Conservation (phyloP, 1,140 invertebrate species). For the Habropoda laboriosa region DNA sequence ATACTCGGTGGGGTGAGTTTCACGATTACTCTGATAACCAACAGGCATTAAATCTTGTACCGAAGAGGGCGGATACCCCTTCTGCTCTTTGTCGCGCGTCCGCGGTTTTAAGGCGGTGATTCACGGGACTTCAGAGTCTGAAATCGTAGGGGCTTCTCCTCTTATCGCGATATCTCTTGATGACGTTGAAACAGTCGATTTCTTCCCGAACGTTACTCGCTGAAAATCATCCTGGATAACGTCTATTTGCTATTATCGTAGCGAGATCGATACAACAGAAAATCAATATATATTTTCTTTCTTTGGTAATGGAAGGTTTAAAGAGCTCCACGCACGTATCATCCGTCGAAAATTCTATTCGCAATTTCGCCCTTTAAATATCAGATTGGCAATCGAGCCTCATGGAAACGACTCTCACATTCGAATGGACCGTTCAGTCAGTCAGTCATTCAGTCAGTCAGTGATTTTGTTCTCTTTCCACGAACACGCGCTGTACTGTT, state of each 20-base stretch:
- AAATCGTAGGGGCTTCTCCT: constrained; percentile 21
- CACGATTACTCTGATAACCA: constrained; percentile 80
- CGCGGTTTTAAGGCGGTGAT: constrained; percentile 78
- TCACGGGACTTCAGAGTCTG: constrained; percentile 66
- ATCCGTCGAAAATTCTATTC: constrained; percentile 11
- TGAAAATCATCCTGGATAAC: background rate
- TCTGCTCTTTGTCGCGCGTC: constrained; percentile 70
- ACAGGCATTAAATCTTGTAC: constrained; percentile 79
- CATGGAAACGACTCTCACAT: background rate
- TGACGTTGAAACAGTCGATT: constrained; percentile 13
- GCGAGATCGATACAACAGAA: too few relatives aligned
- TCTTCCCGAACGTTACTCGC: constrained; percentile 19
- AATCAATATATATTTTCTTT: too few relatives aligned
- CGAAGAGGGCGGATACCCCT: constrained; percentile 76
- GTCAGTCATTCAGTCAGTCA: constrained; percentile 60
- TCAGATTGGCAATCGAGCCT: constrained; percentile 1
- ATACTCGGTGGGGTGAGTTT: constrained; percentile 51
- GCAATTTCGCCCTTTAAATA: constrained; percentile 10
- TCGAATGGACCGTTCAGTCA: constrained; percentile 42
- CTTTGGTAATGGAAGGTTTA: too few relatives aligned
- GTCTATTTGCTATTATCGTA: background rate
- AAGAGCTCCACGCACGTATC: background rate
- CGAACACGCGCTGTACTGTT: constrained; percentile 37
- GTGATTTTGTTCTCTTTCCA: constrained; percentile 55
- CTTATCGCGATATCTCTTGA: constrained; percentile 53